Percentiles rank a stretch among this genome's conserved stretches.
Evolutionary conservation across 2,113 vertebrate genomes (phyloP).

Genomic region (Condylura cristata): DNA sequence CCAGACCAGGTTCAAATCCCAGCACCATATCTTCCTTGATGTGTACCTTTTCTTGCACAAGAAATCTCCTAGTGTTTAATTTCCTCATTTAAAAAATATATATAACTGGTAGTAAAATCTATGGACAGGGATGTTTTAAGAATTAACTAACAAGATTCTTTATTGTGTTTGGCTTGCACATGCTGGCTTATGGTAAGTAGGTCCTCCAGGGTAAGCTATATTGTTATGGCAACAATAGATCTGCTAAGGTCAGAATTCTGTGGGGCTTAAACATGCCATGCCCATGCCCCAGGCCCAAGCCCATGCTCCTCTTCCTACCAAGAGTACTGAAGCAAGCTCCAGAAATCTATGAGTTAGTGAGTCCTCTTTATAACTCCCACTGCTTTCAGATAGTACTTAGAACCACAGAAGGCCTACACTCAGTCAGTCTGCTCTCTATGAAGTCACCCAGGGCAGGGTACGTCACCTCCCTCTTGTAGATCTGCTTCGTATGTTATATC

Average conservation of each 20-base stretch:
- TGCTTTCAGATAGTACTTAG: neutral
- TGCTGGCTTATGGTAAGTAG: neutral
- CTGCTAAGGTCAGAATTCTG: neutral
- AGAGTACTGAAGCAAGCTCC: neutral
- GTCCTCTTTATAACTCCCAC: neutral
- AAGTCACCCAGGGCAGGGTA: neutral
- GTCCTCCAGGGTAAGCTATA: too few species aligned
- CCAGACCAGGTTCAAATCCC: neutral
- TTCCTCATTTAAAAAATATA: neutral
- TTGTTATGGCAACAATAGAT: fast-evolving
- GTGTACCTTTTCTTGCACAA: neutral
- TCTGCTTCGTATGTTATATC: neutral
- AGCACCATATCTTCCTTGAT: neutral
- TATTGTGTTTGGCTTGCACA: neutral
- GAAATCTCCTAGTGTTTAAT: neutral
- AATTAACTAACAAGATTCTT: neutral
- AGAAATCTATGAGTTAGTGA: neutral
- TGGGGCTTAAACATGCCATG: neutral
- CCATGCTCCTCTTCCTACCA: too few species aligned
- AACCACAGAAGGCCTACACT: neutral
- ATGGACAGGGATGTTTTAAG: neutral
- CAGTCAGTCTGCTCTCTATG: neutral
- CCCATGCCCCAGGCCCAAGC: too few species aligned
- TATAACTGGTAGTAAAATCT: neutral
- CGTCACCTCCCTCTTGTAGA: neutral